A percentile compares a stretch with the other conserved stretches of the same genome.
Evolutionary conservation across 2,888 invertebrate species (phyloP).

Genomic region (Sericinus montela): DNA sequence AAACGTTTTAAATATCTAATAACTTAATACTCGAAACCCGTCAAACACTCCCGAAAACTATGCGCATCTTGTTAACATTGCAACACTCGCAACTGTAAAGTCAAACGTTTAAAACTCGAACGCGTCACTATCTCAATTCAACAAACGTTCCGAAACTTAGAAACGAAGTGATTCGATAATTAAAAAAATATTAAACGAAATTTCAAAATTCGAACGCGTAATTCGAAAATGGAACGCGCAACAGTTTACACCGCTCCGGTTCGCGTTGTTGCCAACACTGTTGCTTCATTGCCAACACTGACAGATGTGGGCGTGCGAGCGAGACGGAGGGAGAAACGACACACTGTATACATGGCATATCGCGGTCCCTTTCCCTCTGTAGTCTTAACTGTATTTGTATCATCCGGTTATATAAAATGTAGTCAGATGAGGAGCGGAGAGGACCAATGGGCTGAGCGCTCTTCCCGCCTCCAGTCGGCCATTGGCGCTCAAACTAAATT

Average conservation of each 20-base stretch:
- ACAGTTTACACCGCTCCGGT: slow-evolving; percentile 49
- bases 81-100: slow-evolving; percentile 10
- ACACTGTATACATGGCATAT: slow-evolving; percentile 63
- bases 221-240: slow-evolving; percentile 28
- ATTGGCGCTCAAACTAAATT: slow-evolving; percentile 74
- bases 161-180: background rate
- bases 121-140: background rate
- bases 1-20: slow-evolving; percentile 5
- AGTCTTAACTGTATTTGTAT: slow-evolving; percentile 78
- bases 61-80: slow-evolving; percentile 14
- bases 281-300: slow-evolving; percentile 57
- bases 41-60: slow-evolving; percentile 17
- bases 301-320: slow-evolving; percentile 51
- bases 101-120: background rate
- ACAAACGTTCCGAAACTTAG: background rate
- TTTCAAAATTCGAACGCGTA: slow-evolving; percentile 13
- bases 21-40: background rate
- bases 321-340: slow-evolving; percentile 53
- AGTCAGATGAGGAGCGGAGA: slow-evolving; percentile 53
- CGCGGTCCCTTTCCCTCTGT: slow-evolving; percentile 56
- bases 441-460: slow-evolving; percentile 47
- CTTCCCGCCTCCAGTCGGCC: slow-evolving; percentile 50
- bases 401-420: slow-evolving; percentile 78
- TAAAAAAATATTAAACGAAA: background rate
- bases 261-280: slow-evolving; percentile 64